Conservation (phyloP, 1,140 invertebrate genomes). For the Ceratoteleas bidentatus region DNA sequence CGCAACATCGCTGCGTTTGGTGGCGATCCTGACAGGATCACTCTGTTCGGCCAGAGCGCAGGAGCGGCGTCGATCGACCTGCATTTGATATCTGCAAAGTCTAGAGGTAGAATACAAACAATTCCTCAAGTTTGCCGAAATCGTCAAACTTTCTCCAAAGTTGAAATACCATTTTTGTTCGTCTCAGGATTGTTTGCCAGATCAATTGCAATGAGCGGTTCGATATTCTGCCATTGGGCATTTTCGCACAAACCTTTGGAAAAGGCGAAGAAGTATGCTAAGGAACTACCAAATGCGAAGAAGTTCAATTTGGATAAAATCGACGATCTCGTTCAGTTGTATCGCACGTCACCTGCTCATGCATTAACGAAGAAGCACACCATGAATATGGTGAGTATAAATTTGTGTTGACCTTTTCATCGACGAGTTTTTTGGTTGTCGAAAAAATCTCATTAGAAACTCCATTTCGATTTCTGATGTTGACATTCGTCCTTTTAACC, state of each 20-base stretch:
- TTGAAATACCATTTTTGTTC: too few relatives aligned
- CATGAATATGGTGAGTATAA: too few relatives aligned
- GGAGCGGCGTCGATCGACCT: conserved; percentile 27
- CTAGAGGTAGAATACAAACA: conserved; percentile 21
- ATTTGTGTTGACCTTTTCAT: too few relatives aligned
- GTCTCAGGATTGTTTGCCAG: conserved; percentile 25
- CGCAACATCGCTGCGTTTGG: conserved; percentile 23
- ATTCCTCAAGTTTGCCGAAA: too few relatives aligned
- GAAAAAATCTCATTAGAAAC: not conserved
- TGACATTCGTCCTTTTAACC: conserved; percentile 11
- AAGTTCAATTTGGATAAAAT: not conserved
- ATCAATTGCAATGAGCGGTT: conserved; percentile 52
- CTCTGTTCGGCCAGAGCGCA: conserved; percentile 40
- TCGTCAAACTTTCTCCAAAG: too few relatives aligned
- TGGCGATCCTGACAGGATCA: conserved; percentile 24
- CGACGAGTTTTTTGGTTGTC: too few relatives aligned
- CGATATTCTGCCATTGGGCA: conserved; percentile 29
- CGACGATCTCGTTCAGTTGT: not conserved
- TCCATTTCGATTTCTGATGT: not conserved
- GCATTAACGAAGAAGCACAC: not conserved
- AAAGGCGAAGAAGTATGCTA: conserved; percentile 12
- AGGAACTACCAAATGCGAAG: not conserved
- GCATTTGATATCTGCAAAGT: conserved; percentile 59
- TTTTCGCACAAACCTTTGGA: conserved; percentile 16
- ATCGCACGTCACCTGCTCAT: not conserved